Percentiles rank a stretch among this genome's conserved stretches.
Evolutionary conservation across 2,797 vertebrate genomes (phyloP).

Genomic region (Peromyscus aztecus): DNA sequence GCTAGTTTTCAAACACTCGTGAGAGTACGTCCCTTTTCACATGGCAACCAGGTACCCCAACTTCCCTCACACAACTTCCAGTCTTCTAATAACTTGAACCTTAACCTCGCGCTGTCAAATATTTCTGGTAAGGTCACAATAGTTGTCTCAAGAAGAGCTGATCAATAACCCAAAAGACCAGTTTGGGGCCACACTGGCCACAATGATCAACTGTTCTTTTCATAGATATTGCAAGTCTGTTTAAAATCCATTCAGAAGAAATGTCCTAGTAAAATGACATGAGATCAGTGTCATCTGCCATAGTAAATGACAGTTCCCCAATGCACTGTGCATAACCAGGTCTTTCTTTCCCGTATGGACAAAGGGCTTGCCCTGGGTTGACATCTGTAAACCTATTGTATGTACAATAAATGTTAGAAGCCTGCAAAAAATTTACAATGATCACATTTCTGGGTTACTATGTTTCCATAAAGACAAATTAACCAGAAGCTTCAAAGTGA

Average conservation of each 20-base stretch:
- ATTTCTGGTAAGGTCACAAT: neutral
- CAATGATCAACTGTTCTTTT: neutral
- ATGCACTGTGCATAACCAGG: too few species aligned
- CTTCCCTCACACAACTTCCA: neutral
- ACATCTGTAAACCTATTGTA: neutral
- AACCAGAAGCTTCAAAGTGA: neutral
- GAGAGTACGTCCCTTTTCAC: neutral
- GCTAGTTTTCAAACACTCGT: neutral
- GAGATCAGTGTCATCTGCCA: neutral
- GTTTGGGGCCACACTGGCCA: neutral
- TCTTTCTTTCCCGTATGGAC: neutral
- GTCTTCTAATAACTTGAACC: neutral
- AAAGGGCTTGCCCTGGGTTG: neutral
- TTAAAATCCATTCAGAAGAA: neutral
- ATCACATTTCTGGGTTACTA: neutral
- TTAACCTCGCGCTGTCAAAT: neutral
- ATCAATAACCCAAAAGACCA: neutral
- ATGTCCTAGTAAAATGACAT: neutral
- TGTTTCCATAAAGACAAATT: neutral
- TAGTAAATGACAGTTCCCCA: neutral
- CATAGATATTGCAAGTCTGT: neutral
- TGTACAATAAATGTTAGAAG: neutral
- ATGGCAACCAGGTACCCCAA: too few species aligned
- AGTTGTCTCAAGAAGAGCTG: neutral
- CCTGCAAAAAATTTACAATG: neutral